Base-by-base conservation (phyloP, 2,113 vertebrate genomes). In the Capra hircus region DNA sequence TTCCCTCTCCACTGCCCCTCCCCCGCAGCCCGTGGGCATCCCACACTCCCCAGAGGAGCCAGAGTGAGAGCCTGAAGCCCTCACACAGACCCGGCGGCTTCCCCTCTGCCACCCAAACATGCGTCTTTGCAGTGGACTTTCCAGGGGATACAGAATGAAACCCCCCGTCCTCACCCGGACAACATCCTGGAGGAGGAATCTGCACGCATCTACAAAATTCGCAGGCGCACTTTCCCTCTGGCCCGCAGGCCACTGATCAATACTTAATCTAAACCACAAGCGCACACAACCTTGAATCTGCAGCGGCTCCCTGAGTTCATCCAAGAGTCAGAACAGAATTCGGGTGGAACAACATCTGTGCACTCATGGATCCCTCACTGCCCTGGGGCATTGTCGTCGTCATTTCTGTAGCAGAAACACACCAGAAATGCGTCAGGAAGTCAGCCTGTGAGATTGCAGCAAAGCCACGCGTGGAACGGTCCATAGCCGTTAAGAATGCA, bases 1-100 rank as follows among this genome's bases (percentile, higher is more conserved):
- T 53, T 2, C n/a, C 60, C 40, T 7, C 16, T 7, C 13, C 50
- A 0, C 5, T 0, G 36, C 16, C 45, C 36, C n/a, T 62, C 0
- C 28, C 8, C 16, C 2, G 4, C 16, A n/a, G 64, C 83, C 40
- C 50, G 3, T 2, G 28, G n/a, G 36, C 16, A 4, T 6, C 5
- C 82, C 12, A 16, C 1, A 1, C 33, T 27, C 36, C 36, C 23
- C 12, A 16, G 0, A 48, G 50, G 2, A 53, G n/a, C 21, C 1
- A 27, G 43, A n/a, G 8, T 16, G 9, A 25, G 7, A 64, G 36
- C 8, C 10, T 21, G n/a, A 67, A 92, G 40, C 33, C 9, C 5
- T 67, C 21, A 13, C 9, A 0, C 23, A 71, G 48, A n/a, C 4
- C 4, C 3, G 0, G 2, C n/a, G 12, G 15, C 52, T 19, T 59